Conservation (phyloP, 2,113 vertebrate genomes). For the Psilopsiagon aurifrons region DNA sequence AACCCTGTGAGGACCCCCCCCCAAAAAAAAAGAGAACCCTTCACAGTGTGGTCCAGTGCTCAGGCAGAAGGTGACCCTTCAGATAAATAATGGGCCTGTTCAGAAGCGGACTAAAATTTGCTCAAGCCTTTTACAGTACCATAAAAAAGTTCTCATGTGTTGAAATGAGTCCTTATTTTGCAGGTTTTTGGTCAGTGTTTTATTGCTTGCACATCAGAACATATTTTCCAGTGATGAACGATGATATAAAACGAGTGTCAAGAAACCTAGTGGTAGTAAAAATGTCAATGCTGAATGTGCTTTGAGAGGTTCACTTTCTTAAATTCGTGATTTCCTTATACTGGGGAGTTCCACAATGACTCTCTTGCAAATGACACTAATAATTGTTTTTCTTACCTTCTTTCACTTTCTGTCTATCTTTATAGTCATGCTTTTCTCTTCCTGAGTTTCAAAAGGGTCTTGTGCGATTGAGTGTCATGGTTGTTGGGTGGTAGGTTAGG, state of each 20-base stretch:
- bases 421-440: background rate
- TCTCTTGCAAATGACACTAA: background rate
- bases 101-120: background rate
- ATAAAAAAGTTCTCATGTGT: background rate
- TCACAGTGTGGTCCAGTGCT: background rate
- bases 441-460: background rate
- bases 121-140: background rate
- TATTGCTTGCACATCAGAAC: background rate
- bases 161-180: slow-evolving; percentile 2
- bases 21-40: background rate
- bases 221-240: background rate
- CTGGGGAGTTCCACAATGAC: background rate
- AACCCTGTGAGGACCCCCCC: background rate
- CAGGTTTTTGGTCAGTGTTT: background rate
- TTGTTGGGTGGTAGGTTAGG: background rate
- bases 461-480: fast-evolving
- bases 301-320: background rate
- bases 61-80: background rate
- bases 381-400: background rate
- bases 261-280: background rate
- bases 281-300: background rate
- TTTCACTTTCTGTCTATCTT: background rate
- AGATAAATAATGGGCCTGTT: background rate
- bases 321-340: background rate
- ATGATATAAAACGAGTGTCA: background rate